Base-by-base conservation (phyloP, 2,888 invertebrate genomes). In the Meteorus cinctellus region DNA sequence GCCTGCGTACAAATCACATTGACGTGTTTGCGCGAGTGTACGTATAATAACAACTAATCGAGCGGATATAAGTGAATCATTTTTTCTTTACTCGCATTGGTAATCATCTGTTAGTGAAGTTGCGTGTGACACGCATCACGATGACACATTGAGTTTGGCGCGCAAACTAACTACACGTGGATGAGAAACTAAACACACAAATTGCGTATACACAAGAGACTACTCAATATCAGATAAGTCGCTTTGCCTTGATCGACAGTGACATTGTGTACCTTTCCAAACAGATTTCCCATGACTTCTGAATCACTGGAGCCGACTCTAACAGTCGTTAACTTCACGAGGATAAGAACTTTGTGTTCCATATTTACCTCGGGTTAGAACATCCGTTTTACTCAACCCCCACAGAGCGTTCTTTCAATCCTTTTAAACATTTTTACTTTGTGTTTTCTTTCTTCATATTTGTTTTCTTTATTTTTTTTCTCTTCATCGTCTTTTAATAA, bases 261-360 rank as follows among this genome's bases (percentile, higher is more conserved):
- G 16, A 34, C 34, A 19, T 36, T 48, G 3, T 55, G 41, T 83
- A 85, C 85, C 84, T 85, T 84, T 19, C 75, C 78, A 55, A 84
- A 31, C 76, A 82, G 72, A 83, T 83, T 86, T 75, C 86, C 86
- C 86, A 86, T 86, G 83, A 80, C 79, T 83, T 81, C 77, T 79
- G 72, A 72, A 77, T 27, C 55, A 69, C 48, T 74, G 60, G 67
- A 69, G 31, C 19, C 41, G 55, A 51, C 55, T 60, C 55, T 31
- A 67, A 29, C 69, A 65, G 65, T 70, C 72, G 76, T 78, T 63
- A 76, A 74, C 70, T 63, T 62, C 68, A 73, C 68, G 65, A 72
- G 76, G 62, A 69, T 68, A 41, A 27, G 12, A 70, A 74, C 51
- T 65, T 66, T 2, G n/a, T 70, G 75, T 74, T 79, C 77, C 78